Conservation (phyloP, 1,140 invertebrate species). For the Drosophila rufa region DNA sequence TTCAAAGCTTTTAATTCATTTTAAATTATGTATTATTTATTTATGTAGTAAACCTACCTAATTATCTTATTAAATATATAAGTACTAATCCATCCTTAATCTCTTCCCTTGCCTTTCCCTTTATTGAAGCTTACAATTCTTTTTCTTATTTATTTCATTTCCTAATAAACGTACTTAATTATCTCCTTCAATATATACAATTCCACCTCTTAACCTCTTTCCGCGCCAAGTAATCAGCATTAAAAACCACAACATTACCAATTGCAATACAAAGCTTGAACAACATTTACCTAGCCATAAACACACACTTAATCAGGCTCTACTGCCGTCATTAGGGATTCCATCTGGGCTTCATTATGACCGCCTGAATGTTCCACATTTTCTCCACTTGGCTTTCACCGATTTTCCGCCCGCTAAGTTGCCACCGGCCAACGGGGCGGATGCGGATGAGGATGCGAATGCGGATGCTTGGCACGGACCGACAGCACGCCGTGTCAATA, state of each 20-base stretch:
- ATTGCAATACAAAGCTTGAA: constrained; percentile 7
- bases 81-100: background rate
- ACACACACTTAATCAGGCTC: constrained; percentile 30
- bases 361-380: constrained; percentile 22
- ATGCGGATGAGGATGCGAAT: constrained; percentile 1
- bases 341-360: constrained; percentile 28
- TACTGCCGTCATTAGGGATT: constrained; percentile 27
- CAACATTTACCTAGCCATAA: constrained; percentile 35
- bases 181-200: background rate
- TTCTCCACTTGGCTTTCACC: constrained; percentile 20
- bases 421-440: constrained; percentile 29
- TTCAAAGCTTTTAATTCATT: no score
- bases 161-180: background rate
- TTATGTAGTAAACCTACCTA: background rate
- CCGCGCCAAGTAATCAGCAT: constrained; percentile 5
- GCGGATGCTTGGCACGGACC: constrained; percentile 20
- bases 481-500: constrained; percentile 60
- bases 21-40: no score
- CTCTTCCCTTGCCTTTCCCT: background rate
- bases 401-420: constrained; percentile 23
- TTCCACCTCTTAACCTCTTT: background rate
- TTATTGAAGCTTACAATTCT: no score
- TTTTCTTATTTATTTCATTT: background rate
- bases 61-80: background rate
- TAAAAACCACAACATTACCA: background rate